A percentile compares a stretch with the other conserved stretches of the same genome.
Conservation (phyloP, 2,797 vertebrate species). For the Lerista edwardsae region DNA sequence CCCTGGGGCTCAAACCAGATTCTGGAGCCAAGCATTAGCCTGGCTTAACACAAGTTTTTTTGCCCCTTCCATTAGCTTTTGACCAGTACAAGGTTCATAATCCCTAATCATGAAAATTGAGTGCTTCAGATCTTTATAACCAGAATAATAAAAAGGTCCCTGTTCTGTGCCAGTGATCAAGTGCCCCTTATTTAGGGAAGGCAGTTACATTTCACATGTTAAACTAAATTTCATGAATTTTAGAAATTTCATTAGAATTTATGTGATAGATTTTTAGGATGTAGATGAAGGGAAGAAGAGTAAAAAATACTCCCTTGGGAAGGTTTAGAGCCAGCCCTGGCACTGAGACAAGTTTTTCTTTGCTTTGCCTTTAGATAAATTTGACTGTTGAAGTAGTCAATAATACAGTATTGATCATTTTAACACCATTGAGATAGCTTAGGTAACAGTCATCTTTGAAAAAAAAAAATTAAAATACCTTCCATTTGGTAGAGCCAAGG, state of each 20-base stretch:
- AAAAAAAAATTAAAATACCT: constrained; percentile 37
- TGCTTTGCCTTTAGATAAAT: not conserved
- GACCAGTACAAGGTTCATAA: not conserved
- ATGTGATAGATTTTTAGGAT: not conserved
- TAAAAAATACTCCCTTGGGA: not conserved
- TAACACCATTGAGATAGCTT: constrained; percentile 60
- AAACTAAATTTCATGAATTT: not conserved
- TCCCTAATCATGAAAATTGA: not conserved
- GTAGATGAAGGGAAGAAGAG: not conserved
- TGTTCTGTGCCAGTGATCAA: not conserved
- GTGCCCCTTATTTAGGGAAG: not conserved
- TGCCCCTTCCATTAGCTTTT: not conserved
- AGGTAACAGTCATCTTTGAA: constrained; percentile 56
- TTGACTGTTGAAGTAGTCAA: constrained; percentile 51
- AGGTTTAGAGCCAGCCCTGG: not conserved
- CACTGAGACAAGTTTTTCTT: not conserved
- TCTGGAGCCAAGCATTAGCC: not conserved
- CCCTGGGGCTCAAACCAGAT: not conserved
- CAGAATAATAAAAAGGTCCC: not conserved
- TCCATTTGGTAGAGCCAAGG: not conserved
- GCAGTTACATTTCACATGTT: not conserved
- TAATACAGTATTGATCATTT: constrained; percentile 56
- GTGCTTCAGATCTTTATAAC: not conserved
- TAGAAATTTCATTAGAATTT: not conserved
- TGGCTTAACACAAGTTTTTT: not conserved